These are phyloP conservation scores for Sardinella longiceps DNA, from an alignment of 2,797 vertebrate species.

Conservation along the genomic window DNA sequence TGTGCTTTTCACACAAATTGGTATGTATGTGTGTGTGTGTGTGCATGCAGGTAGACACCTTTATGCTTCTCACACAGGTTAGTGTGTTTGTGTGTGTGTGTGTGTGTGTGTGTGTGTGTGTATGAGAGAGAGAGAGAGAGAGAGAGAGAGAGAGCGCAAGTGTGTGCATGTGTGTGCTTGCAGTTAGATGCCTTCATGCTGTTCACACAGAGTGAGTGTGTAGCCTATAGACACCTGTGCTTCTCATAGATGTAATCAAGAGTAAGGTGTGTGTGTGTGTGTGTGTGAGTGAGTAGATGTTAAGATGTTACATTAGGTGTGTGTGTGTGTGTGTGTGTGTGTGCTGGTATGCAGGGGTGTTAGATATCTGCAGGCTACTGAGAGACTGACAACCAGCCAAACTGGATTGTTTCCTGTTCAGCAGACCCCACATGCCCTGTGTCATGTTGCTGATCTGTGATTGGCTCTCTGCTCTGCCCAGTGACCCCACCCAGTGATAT, in stretches of 20 bases:
- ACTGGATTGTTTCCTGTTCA: background rate
- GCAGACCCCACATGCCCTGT: background rate
- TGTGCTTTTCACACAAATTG: constrained; percentile 96
- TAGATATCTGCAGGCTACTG: background rate
- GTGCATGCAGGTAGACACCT: constrained; percentile 69
- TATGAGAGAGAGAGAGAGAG: no score
- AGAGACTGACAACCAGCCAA: background rate
- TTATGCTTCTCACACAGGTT: constrained; percentile 98
- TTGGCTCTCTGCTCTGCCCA: background rate
- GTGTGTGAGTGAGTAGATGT: background rate
- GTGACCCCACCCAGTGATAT: background rate
- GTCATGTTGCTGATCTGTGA: background rate
- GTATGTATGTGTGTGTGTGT: background rate
- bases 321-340: background rate
- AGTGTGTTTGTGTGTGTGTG: background rate
- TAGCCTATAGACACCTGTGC: constrained; percentile 81
- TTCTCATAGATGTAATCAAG: constrained; percentile 75
- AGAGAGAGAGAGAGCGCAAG: no score
- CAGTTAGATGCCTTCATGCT: background rate
- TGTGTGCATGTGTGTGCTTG: background rate
- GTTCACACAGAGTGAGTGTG: no score
- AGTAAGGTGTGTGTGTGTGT: no score
- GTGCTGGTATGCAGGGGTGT: background rate
- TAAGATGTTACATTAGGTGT: no score
- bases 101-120: no score